phyloP scores from a whole-genome alignment of 2,888 invertebrate species.

The Ochlodes sylvanus region DNA sequence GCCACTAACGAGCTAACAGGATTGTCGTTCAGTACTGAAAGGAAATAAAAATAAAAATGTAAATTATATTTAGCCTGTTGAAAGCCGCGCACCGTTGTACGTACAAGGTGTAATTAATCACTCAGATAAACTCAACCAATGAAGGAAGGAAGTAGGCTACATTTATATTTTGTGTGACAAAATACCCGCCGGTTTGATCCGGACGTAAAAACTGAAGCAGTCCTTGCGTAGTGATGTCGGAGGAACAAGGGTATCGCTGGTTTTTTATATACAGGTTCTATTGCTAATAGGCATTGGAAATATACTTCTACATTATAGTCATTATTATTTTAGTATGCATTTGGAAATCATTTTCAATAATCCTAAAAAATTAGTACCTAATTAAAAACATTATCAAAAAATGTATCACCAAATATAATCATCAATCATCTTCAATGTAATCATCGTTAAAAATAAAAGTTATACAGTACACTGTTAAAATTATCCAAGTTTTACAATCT shows the following conservation, averaged over 20 bases:
- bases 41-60: slow-evolving; percentile 33
- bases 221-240: slow-evolving; percentile 58
- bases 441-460: too few relatives aligned
- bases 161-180: slow-evolving; percentile 85
- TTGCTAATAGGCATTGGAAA: too few relatives aligned
- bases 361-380: too few relatives aligned
- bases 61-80: slow-evolving; percentile 57
- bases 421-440: too few relatives aligned
- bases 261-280: neutral
- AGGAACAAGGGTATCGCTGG: neutral
- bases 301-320: too few relatives aligned
- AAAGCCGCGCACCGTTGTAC: slow-evolving; percentile 59
- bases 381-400: too few relatives aligned
- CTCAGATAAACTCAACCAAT: slow-evolving; percentile 80
- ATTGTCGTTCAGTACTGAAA: slow-evolving; percentile 13
- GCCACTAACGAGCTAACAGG: slow-evolving; percentile 7
- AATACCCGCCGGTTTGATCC: slow-evolving; percentile 83
- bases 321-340: neutral
- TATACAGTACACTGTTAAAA: too few relatives aligned
- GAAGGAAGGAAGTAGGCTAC: slow-evolving; percentile 82
- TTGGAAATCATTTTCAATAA: too few relatives aligned
- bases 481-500: too few relatives aligned
- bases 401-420: too few relatives aligned
- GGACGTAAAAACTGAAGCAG: slow-evolving; percentile 82
- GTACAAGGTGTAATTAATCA: slow-evolving; percentile 76